Evolutionary conservation across 2,888 invertebrate species (phyloP), one percentile per base, ranked within the genome.

Genomic region (Platypus cylindrus): DNA sequence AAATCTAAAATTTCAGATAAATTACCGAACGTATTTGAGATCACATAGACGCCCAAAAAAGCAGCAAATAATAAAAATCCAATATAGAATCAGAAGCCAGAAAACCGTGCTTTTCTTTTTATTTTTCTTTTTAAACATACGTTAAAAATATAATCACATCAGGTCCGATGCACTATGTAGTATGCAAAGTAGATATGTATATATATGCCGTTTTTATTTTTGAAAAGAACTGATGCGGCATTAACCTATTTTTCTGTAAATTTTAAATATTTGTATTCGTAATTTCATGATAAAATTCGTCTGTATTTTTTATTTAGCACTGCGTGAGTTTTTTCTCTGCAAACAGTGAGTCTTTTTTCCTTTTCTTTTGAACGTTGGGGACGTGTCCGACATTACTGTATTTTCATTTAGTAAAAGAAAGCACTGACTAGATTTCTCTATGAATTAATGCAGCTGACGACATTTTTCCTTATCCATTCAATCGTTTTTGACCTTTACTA

Each of bases 71-170:
- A 36, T 32, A 34, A 40, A 37, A 40, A 36, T 28, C 15, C 14
- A 20, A 30, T 27, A 14, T 36, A 40, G 37, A 40, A 30, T n/a
- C 30, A 11, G 25, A 12, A 28, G 38, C 35, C 35, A 38, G 32
- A 30, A 28, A 36, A n/a, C n/a, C n/a, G 27, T 23, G 15, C 28
- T 28, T 11, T 23, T 40, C 34, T 27, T 40, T 37, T 36, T 15
- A 12, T 29, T 34, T 26, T 34, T 29, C 14, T 36, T 37, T 40
- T 38, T 26, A 33, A 28, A 32, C 38, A 38, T 38, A 30, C 28
- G 38, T 38, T 38, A 38, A 34, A 38, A 38, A 38, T 34, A 38
- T 38, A 38, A 34, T 34, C 34, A 3, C n/a, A n/a, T n/a, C 28
- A 34, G 24, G 38, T 28, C 29, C 34, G 38, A 38, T 38, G 38